A percentile compares a stretch with the other conserved stretches of the same genome.
Evolutionary conservation across 2,888 invertebrate species (phyloP).

Genomic region (Rhabditophanes sp.): DNA sequence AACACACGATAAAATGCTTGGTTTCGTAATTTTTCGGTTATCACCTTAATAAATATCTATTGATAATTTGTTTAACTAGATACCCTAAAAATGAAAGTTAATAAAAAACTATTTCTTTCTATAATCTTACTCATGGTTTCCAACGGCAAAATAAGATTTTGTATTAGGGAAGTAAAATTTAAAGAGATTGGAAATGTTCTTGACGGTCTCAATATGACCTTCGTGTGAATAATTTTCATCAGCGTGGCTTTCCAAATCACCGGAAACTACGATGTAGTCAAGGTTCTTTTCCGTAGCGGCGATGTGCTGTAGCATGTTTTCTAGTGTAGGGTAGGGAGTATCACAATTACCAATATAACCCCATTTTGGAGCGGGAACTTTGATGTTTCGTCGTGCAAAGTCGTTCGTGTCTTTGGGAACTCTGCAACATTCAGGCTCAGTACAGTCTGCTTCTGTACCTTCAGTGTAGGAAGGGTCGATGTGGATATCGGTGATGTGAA

Average conservation of each 20-base stretch:
- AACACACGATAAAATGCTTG: too few species aligned
- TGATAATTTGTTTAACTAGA: too few species aligned
- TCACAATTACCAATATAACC: constrained; percentile 31
- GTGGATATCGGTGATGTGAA: constrained; percentile 33
- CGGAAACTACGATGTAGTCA: constrained; percentile 32
- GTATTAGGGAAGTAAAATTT: constrained; percentile 56
- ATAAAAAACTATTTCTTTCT: constrained; percentile 65
- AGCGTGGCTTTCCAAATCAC: constrained; percentile 29
- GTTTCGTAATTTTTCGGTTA: too few species aligned
- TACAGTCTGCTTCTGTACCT: constrained; percentile 69
- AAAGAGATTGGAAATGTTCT: constrained; percentile 23
- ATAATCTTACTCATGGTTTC: constrained; percentile 88
- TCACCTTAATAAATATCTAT: too few species aligned
- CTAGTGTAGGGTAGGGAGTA: constrained; percentile 28
- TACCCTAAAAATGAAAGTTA: too few species aligned
- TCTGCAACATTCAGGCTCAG: constrained; percentile 75
- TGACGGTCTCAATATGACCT: constrained; percentile 19
- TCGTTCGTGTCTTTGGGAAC: constrained; percentile 5
- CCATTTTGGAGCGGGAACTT: constrained; percentile 20
- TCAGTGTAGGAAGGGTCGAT: constrained; percentile 23
- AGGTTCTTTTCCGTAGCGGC: constrained; percentile 16
- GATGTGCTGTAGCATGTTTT: constrained; percentile 29
- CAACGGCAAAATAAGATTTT: constrained; percentile 79
- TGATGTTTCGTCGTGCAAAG: background rate
- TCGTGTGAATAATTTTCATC: constrained; percentile 28